phyloP scores from a whole-genome alignment of 2,888 invertebrate genomes.

The Lapara coniferarum region DNA sequence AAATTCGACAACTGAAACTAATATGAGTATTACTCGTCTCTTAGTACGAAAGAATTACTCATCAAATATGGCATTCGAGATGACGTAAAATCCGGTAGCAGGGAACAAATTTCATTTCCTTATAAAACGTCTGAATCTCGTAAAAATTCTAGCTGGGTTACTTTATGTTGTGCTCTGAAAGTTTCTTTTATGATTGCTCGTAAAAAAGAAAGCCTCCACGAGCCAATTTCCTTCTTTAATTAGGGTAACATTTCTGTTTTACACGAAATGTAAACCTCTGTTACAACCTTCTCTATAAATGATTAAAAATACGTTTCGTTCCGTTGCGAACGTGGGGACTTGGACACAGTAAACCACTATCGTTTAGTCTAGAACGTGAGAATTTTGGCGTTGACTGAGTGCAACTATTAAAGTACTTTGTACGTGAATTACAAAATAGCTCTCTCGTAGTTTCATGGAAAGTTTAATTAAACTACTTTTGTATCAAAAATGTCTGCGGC shows the following conservation, averaged over 20 bases:
- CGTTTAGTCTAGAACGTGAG: constrained; percentile 7
- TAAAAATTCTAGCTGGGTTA: constrained; percentile 63
- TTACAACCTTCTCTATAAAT: constrained; percentile 24
- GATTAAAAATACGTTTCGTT: constrained; percentile 22
- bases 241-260: constrained; percentile 68
- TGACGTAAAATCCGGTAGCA: constrained; percentile 55
- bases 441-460: not conserved
- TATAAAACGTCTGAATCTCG: constrained; percentile 60
- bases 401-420: not conserved
- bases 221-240: constrained; percentile 77
- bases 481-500: too few species aligned
- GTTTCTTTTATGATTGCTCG: constrained; percentile 75
- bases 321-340: constrained; percentile 3
- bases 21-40: constrained; percentile 32
- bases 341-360: constrained; percentile 17
- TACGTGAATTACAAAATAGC: not conserved
- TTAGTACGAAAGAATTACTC: constrained; percentile 29
- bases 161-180: constrained; percentile 70
- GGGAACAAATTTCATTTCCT: constrained; percentile 61
- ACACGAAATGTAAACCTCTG: constrained; percentile 45
- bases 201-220: constrained; percentile 68
- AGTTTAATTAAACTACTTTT: not conserved
- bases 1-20: constrained; percentile 2
- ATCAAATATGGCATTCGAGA: constrained; percentile 46
- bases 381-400: not conserved